phyloP scores from a whole-genome alignment of 2,113 vertebrate species.

The Paralichthys olivaceus region DNA sequence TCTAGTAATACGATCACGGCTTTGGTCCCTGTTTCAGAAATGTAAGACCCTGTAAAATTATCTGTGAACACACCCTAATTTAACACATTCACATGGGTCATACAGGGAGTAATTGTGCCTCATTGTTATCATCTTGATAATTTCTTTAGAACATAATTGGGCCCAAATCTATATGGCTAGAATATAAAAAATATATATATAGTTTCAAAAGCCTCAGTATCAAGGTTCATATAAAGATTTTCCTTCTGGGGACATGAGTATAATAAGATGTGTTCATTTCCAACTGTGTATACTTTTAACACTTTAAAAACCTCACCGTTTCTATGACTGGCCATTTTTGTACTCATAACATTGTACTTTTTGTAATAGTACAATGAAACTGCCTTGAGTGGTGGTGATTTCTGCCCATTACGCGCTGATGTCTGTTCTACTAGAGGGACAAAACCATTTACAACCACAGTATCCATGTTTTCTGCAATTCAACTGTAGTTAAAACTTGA shows the following conservation, averaged over 20 bases:
- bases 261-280: neutral
- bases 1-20: neutral
- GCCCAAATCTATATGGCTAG: neutral
- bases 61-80: too few relatives aligned
- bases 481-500: slow-evolving; percentile 70
- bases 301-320: slow-evolving; percentile 15
- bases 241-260: neutral
- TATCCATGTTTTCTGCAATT: slow-evolving; percentile 46
- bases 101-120: slow-evolving; percentile 7
- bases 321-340: slow-evolving; percentile 4
- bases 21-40: neutral
- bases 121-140: slow-evolving; percentile 4
- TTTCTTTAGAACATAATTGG: neutral
- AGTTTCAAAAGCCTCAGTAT: slow-evolving; percentile 11
- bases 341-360: neutral
- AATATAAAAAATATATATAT: slow-evolving; percentile 1
- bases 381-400: slow-evolving; percentile 24
- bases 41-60: too few relatives aligned
- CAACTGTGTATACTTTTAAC: neutral
- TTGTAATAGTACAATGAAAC: slow-evolving; percentile 32
- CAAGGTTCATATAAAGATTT: slow-evolving; percentile 9
- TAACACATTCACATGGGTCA: slow-evolving; percentile 1
- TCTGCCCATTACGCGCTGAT: slow-evolving; percentile 32
- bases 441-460: slow-evolving; percentile 33
- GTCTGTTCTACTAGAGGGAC: neutral